A percentile compares a stretch with the other conserved stretches of the same genome.
Evolutionary conservation across 2,888 invertebrate genomes (phyloP).

Genomic region (Acronicta aceris): DNA sequence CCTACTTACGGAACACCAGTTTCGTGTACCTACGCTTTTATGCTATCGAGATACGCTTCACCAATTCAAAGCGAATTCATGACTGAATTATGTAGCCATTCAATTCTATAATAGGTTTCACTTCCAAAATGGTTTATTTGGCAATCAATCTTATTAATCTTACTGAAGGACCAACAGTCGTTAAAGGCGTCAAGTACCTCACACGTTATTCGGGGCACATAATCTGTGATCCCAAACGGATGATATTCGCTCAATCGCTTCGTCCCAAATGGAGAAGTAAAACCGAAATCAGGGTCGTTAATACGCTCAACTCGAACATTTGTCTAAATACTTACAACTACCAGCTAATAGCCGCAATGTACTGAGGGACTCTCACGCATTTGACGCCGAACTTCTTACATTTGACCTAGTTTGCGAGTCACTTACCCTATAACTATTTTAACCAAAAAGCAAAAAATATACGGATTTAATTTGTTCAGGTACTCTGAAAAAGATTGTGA

Average conservation of each 20-base stretch:
- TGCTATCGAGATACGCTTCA: neutral
- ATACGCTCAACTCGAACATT: conserved; percentile 43
- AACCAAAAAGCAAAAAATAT: conserved; percentile 25
- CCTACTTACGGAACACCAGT: conserved; percentile 10
- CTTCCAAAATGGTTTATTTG: conserved; percentile 46
- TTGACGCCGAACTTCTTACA: conserved; percentile 22
- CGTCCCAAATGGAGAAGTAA: conserved; percentile 46
- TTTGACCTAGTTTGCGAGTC: conserved; percentile 22
- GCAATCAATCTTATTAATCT: conserved; percentile 60
- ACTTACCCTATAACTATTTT: conserved; percentile 32
- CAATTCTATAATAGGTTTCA: conserved; percentile 36
- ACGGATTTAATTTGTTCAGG: conserved; percentile 17
- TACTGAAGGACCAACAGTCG: conserved; percentile 48
- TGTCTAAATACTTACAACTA: conserved; percentile 48
- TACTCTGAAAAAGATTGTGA: conserved; percentile 22
- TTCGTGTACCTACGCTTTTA: neutral
- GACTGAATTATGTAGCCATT: conserved; percentile 27
- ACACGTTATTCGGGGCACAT: conserved; percentile 51
- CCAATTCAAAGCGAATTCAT: conserved; percentile 36
- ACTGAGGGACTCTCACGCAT: conserved; percentile 13
- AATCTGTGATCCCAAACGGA: conserved; percentile 52
- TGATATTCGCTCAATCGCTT: conserved; percentile 52
- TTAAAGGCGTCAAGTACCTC: conserved; percentile 45
- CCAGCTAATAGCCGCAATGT: conserved; percentile 18
- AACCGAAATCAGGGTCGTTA: conserved; percentile 47